Conservation (phyloP, 2,797 vertebrate genomes). For the Phataginus tricuspis region DNA sequence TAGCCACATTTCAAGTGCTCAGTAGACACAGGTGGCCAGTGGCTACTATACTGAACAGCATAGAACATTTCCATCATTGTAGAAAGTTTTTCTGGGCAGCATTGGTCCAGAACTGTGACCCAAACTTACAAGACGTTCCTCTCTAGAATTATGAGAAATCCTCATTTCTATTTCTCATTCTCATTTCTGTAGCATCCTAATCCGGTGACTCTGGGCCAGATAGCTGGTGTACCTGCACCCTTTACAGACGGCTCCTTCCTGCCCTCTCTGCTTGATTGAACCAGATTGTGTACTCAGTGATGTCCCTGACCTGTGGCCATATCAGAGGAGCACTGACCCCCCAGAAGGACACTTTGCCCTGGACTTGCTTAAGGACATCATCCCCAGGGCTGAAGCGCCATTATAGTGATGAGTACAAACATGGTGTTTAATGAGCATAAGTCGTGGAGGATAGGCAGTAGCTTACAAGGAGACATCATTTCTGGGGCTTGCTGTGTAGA, state of each 20-base stretch:
- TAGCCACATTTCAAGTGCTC: background rate
- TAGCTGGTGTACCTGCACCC: background rate
- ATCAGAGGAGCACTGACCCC: background rate
- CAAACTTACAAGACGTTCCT: background rate
- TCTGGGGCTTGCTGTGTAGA: background rate
- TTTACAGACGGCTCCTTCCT: background rate
- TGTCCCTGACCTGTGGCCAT: background rate
- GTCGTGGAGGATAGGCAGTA: accelerated
- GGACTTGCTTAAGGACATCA: background rate
- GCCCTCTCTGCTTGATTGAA: background rate
- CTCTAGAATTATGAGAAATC: background rate
- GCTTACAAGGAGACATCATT: background rate
- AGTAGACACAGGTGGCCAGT: background rate
- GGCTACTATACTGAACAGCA: background rate
- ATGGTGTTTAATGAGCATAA: background rate
- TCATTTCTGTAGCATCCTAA: background rate
- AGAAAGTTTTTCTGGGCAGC: background rate
- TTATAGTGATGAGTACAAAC: background rate
- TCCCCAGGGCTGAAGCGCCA: background rate
- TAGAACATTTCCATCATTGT: background rate
- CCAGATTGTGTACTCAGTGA: background rate
- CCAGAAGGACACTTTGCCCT: background rate
- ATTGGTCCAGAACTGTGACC: background rate
- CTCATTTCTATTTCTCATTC: no score
- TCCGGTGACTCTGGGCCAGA: background rate